Percentiles rank a stretch among this genome's conserved stretches.
Conservation (phyloP, 2,888 invertebrate genomes). For the Drymonia ruficornis region DNA sequence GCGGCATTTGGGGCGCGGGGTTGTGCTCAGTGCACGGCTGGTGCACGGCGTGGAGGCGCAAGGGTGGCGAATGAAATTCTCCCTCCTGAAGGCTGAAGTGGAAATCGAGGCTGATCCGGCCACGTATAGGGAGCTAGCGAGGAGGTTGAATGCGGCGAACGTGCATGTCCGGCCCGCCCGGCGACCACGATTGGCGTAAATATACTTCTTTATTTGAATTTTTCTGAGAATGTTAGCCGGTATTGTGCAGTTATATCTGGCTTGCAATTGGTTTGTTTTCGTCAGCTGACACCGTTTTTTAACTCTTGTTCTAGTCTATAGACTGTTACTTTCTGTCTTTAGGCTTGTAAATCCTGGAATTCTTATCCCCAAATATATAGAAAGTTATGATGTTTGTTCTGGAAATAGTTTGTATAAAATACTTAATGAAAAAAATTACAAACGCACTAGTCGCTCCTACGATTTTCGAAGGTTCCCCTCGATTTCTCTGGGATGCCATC, state of each 20-base stretch:
- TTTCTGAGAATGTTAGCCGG: background rate
- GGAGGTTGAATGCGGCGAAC: constrained; percentile 68
- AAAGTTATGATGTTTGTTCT: no score
- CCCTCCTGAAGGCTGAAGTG: constrained; percentile 71
- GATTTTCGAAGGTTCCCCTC: no score
- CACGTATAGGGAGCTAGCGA: constrained; percentile 69
- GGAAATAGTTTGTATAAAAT: no score
- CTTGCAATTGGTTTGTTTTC: background rate
- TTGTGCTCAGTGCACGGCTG: constrained; percentile 68
- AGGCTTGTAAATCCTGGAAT: no score
- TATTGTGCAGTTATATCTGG: background rate
- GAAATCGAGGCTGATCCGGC: constrained; percentile 75
- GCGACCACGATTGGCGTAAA: constrained; percentile 65
- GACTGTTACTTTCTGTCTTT: no score
- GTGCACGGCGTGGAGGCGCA: constrained; percentile 73
- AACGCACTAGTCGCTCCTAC: no score
- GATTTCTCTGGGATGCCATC: no score
- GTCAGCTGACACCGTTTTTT: background rate
- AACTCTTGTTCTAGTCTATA: no score
- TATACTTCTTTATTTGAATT: constrained; percentile 46
- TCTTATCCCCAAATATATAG: no score
- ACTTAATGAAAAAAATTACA: no score
- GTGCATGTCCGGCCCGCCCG: constrained; percentile 68
- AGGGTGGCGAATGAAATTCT: constrained; percentile 79
- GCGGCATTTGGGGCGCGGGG: constrained; percentile 68